Conservation (phyloP, 1,140 invertebrate genomes). For the Tetragonula clypearis region DNA sequence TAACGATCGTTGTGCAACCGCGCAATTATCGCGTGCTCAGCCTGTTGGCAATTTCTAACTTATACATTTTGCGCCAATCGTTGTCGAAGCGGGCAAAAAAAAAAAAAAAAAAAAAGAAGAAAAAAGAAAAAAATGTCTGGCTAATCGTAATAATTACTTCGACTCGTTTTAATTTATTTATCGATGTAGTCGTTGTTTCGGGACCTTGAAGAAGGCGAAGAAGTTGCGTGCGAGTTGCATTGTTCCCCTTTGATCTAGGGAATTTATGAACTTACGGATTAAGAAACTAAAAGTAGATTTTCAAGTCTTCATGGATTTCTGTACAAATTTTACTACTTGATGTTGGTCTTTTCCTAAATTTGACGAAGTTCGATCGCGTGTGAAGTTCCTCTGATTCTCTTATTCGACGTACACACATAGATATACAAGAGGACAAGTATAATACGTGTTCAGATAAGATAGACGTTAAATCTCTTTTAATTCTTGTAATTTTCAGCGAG, state of each 20-base stretch:
- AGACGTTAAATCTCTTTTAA: too few species aligned
- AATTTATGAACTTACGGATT: background rate
- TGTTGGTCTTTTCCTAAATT: too few species aligned
- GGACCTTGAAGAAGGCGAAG: too few species aligned
- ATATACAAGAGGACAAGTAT: too few species aligned
- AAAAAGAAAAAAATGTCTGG: background rate
- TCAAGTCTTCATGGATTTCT: too few species aligned
- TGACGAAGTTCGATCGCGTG: background rate
- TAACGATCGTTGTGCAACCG: constrained; percentile 43
- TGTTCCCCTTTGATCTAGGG: background rate
- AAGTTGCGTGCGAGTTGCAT: background rate
- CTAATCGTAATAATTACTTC: constrained; percentile 18
- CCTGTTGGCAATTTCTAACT: constrained; percentile 5
- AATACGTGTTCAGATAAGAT: too few species aligned
- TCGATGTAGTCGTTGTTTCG: background rate
- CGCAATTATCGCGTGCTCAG: constrained; percentile 34
- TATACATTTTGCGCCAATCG: constrained; percentile 1
- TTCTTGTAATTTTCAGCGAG: background rate
- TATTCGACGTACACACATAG: background rate
- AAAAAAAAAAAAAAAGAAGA: background rate
- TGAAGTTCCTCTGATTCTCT: background rate
- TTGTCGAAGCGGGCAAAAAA: background rate
- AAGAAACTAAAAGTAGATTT: background rate
- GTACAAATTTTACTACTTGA: too few species aligned
- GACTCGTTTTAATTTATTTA: background rate